These are phyloP conservation scores for Ictidomys tridecemlineatus DNA, from an alignment of 2,113 vertebrate species.

Conservation along the genomic window DNA sequence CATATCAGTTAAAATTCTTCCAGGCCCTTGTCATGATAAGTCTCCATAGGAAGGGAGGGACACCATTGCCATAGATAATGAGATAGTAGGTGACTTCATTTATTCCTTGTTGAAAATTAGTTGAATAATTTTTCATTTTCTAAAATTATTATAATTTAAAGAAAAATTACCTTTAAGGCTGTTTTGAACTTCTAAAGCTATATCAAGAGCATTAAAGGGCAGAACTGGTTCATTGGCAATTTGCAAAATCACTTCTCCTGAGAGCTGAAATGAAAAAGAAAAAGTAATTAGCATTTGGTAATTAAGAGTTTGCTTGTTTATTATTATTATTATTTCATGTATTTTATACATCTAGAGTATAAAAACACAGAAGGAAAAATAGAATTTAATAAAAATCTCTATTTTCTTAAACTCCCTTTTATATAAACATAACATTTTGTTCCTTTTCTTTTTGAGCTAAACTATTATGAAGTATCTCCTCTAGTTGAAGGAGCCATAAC, in stretches of 20 bases:
- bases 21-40: neutral
- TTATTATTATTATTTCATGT: constrained; percentile 28
- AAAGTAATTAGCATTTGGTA: constrained; percentile 57
- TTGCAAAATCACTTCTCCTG: constrained; percentile 93
- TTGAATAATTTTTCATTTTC: neutral
- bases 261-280: constrained; percentile 91
- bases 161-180: constrained; percentile 94
- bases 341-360: neutral
- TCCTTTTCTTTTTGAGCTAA: neutral
- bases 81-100: neutral
- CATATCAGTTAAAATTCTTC: neutral
- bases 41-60: neutral
- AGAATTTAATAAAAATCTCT: neutral
- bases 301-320: neutral
- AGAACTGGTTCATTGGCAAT: constrained; percentile 94
- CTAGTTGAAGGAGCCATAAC: neutral
- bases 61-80: neutral
- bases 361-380: neutral
- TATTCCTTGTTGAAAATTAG: neutral
- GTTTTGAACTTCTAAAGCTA: constrained; percentile 95
- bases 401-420: neutral
- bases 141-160: constrained; percentile 67
- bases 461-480: constrained; percentile 4
- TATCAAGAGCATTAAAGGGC: constrained; percentile 95
- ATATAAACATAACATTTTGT: neutral